Evolutionary conservation across 1,140 invertebrate species (phyloP).

Genomic region (Catajapyx aquilonaris): DNA sequence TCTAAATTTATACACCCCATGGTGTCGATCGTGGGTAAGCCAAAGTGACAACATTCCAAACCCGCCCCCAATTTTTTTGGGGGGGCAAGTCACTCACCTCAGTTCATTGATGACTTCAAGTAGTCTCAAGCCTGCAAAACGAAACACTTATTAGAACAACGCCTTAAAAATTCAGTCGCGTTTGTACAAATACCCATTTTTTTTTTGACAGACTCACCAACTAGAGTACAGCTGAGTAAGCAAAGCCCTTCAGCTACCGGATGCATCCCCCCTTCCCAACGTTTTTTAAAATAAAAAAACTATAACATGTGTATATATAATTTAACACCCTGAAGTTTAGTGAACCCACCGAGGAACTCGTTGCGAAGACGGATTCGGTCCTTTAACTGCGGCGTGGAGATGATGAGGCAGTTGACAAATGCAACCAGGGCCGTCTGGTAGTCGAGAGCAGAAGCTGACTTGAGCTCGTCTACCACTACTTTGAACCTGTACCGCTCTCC

Average conservation of each 20-base stretch:
- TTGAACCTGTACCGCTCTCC: constrained; percentile 66
- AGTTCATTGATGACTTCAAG: constrained; percentile 57
- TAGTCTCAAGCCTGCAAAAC: constrained; percentile 52
- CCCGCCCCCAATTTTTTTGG: constrained; percentile 15
- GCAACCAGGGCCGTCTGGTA: constrained; percentile 78
- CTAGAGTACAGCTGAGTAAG: too few species aligned
- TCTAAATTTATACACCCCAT: too few species aligned
- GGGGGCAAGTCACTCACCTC: constrained; percentile 33
- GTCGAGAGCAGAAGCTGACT: constrained; percentile 49
- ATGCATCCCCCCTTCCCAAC: too few species aligned
- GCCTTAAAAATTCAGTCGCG: constrained; percentile 1
- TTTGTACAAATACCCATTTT: too few species aligned
- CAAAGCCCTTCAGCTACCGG: too few species aligned
- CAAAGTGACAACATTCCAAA: constrained; percentile 21
- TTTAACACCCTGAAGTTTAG: too few species aligned
- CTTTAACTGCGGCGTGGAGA: constrained; percentile 64
- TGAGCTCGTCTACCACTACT: constrained; percentile 68
- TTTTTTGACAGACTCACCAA: too few species aligned
- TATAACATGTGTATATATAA: constrained; percentile 4
- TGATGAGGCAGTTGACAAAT: constrained; percentile 89
- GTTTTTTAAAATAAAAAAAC: constrained; percentile 6
- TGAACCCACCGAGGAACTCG: constrained; percentile 70
- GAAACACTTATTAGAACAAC: constrained; percentile 12
- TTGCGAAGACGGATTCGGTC: constrained; percentile 73
- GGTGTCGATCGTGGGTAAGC: too few species aligned